Evolutionary conservation across 2,888 invertebrate species (phyloP).

Genomic region (Acronicta psi): DNA sequence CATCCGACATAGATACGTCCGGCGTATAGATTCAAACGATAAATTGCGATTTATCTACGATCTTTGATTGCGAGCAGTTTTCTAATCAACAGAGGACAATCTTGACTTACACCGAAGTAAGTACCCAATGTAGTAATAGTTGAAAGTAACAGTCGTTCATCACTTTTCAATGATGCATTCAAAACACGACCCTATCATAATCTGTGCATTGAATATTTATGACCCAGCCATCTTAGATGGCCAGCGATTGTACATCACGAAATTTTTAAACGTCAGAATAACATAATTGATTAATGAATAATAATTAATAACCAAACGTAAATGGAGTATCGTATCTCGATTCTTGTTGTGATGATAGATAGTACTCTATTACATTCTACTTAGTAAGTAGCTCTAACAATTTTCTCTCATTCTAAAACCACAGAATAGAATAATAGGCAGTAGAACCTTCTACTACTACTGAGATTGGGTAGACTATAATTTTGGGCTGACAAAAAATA

Average conservation of each 20-base stretch:
- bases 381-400: too few species aligned
- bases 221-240: constrained; percentile 21
- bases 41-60: background rate
- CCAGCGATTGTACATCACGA: constrained; percentile 14
- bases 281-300: constrained; percentile 8
- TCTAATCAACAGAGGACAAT: constrained; percentile 2
- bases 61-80: too few species aligned
- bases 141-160: constrained; percentile 14
- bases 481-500: too few species aligned
- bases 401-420: too few species aligned
- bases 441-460: too few species aligned
- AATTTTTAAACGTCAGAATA: constrained; percentile 26
- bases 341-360: too few species aligned
- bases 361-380: too few species aligned
- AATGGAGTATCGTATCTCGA: too few species aligned
- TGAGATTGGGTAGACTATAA: too few species aligned
- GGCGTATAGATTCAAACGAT: too few species aligned
- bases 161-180: constrained; percentile 36
- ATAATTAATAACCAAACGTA: background rate
- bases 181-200: constrained; percentile 31
- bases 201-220: constrained; percentile 49
- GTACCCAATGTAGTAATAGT: constrained; percentile 20
- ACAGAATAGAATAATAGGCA: too few species aligned
- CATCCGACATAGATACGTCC: too few species aligned
- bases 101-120: background rate